Conservation (phyloP, 2,113 vertebrate species). For the Callionymus lyra region DNA sequence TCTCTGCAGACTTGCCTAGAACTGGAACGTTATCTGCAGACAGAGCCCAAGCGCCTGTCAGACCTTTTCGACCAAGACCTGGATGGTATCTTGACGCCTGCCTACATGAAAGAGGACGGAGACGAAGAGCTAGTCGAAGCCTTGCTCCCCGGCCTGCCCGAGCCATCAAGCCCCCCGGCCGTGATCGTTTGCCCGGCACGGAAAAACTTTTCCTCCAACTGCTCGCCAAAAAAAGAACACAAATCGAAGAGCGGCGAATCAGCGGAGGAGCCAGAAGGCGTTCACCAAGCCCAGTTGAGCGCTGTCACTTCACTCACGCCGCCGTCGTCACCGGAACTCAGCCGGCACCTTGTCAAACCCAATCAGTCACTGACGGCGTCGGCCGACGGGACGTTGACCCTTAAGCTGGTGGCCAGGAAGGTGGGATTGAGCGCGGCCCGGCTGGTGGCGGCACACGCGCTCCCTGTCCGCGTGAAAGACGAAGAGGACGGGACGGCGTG, state of each 20-base stretch:
- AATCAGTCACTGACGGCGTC: slow-evolving; percentile 81
- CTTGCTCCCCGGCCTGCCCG: slow-evolving; percentile 71
- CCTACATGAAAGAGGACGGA: slow-evolving; percentile 76
- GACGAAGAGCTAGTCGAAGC: slow-evolving; percentile 76
- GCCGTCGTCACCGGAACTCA: slow-evolving; percentile 93
- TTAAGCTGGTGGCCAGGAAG: slow-evolving; percentile 93
- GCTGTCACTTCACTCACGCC: slow-evolving; percentile 96
- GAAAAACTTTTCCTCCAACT: slow-evolving; percentile 69
- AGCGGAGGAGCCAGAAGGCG: slow-evolving; percentile 44
- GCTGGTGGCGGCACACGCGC: slow-evolving; percentile 71
- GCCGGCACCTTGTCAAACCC: slow-evolving; percentile 88
- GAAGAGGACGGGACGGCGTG: slow-evolving; percentile 73
- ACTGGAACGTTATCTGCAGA: slow-evolving; percentile 95
- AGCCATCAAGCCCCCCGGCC: slow-evolving; percentile 72
- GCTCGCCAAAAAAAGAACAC: slow-evolving; percentile 64
- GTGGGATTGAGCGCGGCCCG: slow-evolving; percentile 79
- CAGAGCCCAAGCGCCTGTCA: slow-evolving; percentile 84
- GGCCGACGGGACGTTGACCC: slow-evolving; percentile 81
- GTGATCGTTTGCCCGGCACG: slow-evolving; percentile 51
- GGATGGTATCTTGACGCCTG: slow-evolving; percentile 82
- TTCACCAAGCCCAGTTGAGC: slow-evolving; percentile 92
- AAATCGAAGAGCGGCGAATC: slow-evolving; percentile 38
- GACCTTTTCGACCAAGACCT: slow-evolving; percentile 90
- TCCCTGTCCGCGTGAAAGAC: slow-evolving; percentile 66
- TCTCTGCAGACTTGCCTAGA: slow-evolving; percentile 86